Evolutionary conservation across 2,888 invertebrate species (phyloP).

Genomic region (Cheilosia vulpina): DNA sequence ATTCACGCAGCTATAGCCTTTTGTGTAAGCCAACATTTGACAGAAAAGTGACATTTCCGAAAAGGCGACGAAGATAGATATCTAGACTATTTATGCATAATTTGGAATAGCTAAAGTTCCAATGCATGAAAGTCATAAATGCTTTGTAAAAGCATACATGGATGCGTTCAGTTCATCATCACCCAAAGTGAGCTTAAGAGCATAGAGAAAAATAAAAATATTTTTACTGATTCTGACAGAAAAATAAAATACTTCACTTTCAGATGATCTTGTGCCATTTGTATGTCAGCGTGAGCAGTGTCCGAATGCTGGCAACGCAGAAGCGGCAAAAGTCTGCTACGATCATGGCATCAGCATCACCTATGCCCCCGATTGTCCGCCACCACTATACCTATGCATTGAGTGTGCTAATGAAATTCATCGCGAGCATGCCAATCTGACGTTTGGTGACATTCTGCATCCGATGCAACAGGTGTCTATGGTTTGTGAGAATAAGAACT

Average conservation of each 20-base stretch:
- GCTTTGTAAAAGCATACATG: too few relatives aligned
- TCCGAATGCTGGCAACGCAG: constrained; percentile 92
- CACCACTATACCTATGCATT: constrained; percentile 97
- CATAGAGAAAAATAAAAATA: too few relatives aligned
- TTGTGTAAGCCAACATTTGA: too few relatives aligned
- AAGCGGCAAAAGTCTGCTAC: constrained; percentile 96
- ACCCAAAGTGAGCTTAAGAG: too few relatives aligned
- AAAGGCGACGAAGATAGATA: too few relatives aligned
- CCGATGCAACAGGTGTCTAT: constrained; percentile 98
- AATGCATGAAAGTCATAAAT: too few relatives aligned
- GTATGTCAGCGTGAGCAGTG: constrained; percentile 96
- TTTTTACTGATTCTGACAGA: background rate
- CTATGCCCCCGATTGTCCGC: constrained; percentile 93
- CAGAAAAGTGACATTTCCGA: too few relatives aligned
- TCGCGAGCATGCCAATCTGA: constrained; percentile 92
- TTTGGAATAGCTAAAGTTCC: too few relatives aligned
- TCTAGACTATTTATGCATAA: too few relatives aligned
- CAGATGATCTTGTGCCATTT: constrained; percentile 91
- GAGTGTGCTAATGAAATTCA: constrained; percentile 97
- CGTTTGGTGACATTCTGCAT: constrained; percentile 93
- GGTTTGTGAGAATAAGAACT: constrained; percentile 99
- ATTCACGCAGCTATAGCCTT: too few relatives aligned
- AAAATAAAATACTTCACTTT: constrained; percentile 5
- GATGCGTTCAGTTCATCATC: too few relatives aligned
- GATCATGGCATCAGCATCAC: constrained; percentile 96